Percentiles rank a stretch among this genome's conserved stretches.
These are phyloP conservation scores for Orius laevigatus DNA, from an alignment of 1,140 invertebrate genomes.

Conservation along the genomic window DNA sequence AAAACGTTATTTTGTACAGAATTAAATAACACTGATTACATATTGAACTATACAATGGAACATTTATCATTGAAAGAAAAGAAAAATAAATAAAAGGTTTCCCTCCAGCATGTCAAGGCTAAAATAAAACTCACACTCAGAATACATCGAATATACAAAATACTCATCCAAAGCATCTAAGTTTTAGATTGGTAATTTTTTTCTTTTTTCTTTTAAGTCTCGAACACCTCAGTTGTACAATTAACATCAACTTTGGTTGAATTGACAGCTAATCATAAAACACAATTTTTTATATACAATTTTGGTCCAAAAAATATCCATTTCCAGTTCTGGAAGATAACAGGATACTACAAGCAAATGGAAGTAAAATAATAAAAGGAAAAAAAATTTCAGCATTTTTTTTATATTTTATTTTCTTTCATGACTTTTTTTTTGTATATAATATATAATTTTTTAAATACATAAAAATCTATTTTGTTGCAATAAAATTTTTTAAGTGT, in stretches of 20 bases:
- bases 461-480: background rate
- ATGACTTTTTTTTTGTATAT: background rate
- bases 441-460: background rate
- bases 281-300: background rate
- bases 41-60: too few relatives aligned
- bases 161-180: too few relatives aligned
- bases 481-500: background rate
- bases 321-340: too few relatives aligned
- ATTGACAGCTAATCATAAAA: conserved; percentile 6
- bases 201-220: too few relatives aligned
- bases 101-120: too few relatives aligned
- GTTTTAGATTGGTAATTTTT: too few relatives aligned
- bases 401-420: background rate
- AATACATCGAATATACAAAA: too few relatives aligned
- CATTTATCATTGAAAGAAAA: too few relatives aligned
- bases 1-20: background rate
- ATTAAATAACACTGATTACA: conserved; percentile 2
- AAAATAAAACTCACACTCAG: too few relatives aligned
- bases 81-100: too few relatives aligned
- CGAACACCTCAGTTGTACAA: background rate
- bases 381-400: background rate
- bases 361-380: conserved; percentile 1
- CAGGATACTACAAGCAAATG: background rate
- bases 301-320: conserved; percentile 1
- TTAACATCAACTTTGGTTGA: conserved; percentile 13